A percentile compares a stretch with the other conserved stretches of the same genome.
phyloP scores from a whole-genome alignment of 2,888 invertebrate genomes.

The Coelinius sp. region DNA sequence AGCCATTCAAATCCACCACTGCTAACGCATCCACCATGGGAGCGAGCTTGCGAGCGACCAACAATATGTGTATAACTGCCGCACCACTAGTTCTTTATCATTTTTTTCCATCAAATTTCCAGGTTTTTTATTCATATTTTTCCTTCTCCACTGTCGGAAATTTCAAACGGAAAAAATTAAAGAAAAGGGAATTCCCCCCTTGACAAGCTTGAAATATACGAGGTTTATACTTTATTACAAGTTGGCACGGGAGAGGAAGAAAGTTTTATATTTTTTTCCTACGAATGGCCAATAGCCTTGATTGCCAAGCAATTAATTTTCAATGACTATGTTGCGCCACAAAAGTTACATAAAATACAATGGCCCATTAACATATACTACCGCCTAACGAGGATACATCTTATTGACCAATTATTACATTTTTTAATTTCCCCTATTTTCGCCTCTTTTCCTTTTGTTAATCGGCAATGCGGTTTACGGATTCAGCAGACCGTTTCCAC shows the following conservation, averaged over 20 bases:
- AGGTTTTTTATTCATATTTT: neutral
- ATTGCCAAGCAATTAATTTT: constrained; percentile 15
- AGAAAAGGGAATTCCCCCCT: constrained; percentile 14
- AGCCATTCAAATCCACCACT: too few species aligned
- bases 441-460: neutral
- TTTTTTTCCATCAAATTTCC: constrained; percentile 10
- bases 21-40: too few species aligned
- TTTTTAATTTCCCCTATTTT: constrained; percentile 15
- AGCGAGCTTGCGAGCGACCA: too few species aligned
- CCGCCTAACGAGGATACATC: constrained; percentile 29
- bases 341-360: neutral
- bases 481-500: constrained; percentile 22
- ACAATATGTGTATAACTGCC: too few species aligned
- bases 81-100: too few species aligned
- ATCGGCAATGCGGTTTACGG: neutral
- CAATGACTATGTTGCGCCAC: neutral
- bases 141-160: neutral
- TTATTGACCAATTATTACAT: constrained; percentile 34
- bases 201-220: constrained; percentile 15
- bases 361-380: constrained; percentile 1
- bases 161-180: constrained; percentile 1
- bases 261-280: neutral
- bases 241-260: neutral
- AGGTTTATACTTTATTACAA: constrained; percentile 14
- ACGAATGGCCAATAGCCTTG: neutral